Percentiles rank a stretch among this genome's conserved stretches.
phyloP scores from a whole-genome alignment of 1,140 invertebrate genomes.

The Dryas iulia region DNA sequence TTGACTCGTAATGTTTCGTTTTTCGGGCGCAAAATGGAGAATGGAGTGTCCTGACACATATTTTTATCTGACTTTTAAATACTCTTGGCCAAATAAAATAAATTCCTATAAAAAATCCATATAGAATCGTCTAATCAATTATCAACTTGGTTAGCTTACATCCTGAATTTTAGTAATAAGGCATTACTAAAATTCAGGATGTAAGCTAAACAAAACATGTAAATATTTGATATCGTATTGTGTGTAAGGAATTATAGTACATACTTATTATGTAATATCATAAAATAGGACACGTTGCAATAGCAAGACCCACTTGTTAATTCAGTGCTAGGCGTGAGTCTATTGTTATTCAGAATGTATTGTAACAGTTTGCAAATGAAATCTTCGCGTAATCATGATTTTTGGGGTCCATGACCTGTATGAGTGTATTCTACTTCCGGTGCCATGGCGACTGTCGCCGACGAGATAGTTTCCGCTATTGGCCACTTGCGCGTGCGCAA shows the following conservation, averaged over 20 bases:
- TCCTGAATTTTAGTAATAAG: no score
- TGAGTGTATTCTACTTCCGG: conserved; percentile 43
- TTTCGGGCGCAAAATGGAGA: no score
- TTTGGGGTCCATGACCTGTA: conserved; percentile 52
- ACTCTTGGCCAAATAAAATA: no score
- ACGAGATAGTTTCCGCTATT: conserved; percentile 53
- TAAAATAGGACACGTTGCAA: conserved; percentile 27
- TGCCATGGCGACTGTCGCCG: conserved; percentile 35
- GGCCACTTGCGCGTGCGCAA: conserved; percentile 40
- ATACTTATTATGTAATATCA: conserved; percentile 7
- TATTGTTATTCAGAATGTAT: conserved; percentile 52
- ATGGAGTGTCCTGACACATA: no score
- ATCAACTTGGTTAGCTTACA: no score
- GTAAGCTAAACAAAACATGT: no score
- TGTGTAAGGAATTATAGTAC: neutral
- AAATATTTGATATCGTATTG: neutral
- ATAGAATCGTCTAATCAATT: no score
- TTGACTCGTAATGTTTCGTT: no score
- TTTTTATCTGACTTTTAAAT: no score
- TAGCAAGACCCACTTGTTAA: conserved; percentile 29
- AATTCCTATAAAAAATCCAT: no score
- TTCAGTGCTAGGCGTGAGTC: conserved; percentile 48
- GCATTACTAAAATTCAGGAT: no score
- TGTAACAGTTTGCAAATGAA: conserved; percentile 50
- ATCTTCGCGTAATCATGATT: conserved; percentile 52